These are phyloP conservation scores for Melanchra persicariae DNA, from an alignment of 2,888 invertebrate genomes.

Conservation along the genomic window DNA sequence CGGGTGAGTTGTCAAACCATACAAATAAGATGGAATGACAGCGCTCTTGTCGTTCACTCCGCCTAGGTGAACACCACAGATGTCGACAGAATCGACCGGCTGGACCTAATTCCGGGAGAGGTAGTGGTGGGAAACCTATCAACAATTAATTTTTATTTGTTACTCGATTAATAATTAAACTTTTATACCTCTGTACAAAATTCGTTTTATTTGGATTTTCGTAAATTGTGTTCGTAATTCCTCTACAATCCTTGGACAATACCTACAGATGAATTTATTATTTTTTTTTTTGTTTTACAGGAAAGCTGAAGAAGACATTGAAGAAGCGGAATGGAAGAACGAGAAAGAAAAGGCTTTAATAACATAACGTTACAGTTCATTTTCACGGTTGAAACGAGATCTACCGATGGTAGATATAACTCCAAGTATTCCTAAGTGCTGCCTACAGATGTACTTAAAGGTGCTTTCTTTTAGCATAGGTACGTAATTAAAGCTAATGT, in stretches of 20 bases:
- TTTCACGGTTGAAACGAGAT: conserved; percentile 8
- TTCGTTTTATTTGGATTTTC: conserved; percentile 1
- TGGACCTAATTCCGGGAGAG: too few species aligned
- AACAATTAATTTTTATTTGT: too few species aligned
- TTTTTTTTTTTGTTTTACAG: conserved; percentile 58
- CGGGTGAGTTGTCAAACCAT: too few species aligned
- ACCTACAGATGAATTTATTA: not conserved
- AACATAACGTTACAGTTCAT: conserved; percentile 32
- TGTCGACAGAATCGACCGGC: too few species aligned
- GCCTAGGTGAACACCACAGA: too few species aligned
- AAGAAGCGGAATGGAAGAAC: conserved; percentile 67
- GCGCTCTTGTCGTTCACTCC: too few species aligned
- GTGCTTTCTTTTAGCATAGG: conserved; percentile 43
- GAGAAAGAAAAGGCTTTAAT: conserved; percentile 68
- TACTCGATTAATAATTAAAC: conserved; percentile 1
- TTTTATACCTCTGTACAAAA: not conserved
- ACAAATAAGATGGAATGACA: too few species aligned
- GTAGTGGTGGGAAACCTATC: too few species aligned
- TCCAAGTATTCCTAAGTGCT: conserved; percentile 34
- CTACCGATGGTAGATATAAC: conserved; percentile 32
- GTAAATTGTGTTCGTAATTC: not conserved
- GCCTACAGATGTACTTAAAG: conserved; percentile 54
- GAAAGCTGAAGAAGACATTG: conserved; percentile 65
- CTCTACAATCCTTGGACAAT: too few species aligned
- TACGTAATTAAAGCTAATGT: conserved; percentile 25